A percentile compares a stretch with the other conserved stretches of the same genome.
Evolutionary conservation across 2,888 invertebrate species (phyloP).

Genomic region (Orchesella flavescens): DNA sequence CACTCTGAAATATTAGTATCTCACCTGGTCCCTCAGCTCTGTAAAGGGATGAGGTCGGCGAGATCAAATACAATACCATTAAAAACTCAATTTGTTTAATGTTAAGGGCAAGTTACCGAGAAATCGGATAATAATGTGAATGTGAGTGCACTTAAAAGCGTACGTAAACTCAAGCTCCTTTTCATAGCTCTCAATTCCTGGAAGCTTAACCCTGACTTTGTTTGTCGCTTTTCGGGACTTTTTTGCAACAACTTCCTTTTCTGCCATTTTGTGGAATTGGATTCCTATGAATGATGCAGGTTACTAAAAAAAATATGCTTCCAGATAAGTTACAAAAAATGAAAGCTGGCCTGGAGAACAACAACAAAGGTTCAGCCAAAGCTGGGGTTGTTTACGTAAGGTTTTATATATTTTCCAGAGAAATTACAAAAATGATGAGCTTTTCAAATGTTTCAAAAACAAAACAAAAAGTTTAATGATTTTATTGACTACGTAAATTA

Average conservation of each 20-base stretch:
- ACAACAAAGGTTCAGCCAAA: too few relatives aligned
- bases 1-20: not conserved
- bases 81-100: not conserved
- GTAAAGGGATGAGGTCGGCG: not conserved
- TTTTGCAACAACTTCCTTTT: not conserved
- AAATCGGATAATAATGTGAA: not conserved
- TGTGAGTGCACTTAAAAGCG: constrained; percentile 7
- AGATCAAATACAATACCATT: not conserved
- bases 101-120: not conserved
- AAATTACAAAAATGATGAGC: too few relatives aligned
- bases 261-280: constrained; percentile 10
- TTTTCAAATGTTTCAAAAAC: too few relatives aligned
- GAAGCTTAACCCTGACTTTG: constrained; percentile 68
- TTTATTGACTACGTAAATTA: too few relatives aligned
- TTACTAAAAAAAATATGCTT: too few relatives aligned
- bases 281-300: too few relatives aligned
- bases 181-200: constrained; percentile 69
- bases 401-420: too few relatives aligned
- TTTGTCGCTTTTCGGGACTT: constrained; percentile 25
- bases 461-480: too few relatives aligned
- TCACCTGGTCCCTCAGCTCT: constrained; percentile 66
- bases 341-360: too few relatives aligned
- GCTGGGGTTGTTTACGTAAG: too few relatives aligned
- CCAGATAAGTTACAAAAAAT: too few relatives aligned
- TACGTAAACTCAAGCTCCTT: constrained; percentile 69